Conservation (phyloP, 23 tunicate species). For the Corella eumyota region DNA sequence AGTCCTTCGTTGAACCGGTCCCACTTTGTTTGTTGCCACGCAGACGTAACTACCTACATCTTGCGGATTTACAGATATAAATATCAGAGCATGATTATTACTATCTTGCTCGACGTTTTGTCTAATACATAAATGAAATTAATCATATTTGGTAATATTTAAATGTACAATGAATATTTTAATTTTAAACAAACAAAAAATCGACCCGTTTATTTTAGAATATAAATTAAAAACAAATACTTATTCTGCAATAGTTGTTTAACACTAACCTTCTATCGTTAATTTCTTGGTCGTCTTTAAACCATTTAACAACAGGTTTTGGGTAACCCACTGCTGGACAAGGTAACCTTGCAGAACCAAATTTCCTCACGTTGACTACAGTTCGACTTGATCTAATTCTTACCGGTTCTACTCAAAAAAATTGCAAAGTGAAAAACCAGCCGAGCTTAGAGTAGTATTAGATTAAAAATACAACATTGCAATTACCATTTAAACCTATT, state of each 20-base stretch:
- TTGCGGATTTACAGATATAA: constrained; percentile 16
- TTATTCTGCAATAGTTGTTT: no score
- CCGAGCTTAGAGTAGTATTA: no score
- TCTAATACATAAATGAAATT: no score
- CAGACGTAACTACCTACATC: constrained; percentile 48
- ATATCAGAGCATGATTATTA: constrained; percentile 26
- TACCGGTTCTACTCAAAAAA: constrained; percentile 8
- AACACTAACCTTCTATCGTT: not conserved
- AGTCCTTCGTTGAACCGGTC: constrained; percentile 5
- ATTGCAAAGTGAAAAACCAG: not conserved
- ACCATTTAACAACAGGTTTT: constrained; percentile 32
- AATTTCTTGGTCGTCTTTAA: constrained; percentile 19
- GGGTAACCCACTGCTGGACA: constrained; percentile 47
- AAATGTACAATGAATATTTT: not conserved
- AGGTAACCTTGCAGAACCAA: constrained; percentile 25
- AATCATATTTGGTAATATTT: no score
- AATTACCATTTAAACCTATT: no score
- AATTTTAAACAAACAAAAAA: no score
- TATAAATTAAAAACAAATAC: no score
- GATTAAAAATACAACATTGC: not conserved
- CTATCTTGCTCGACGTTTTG: no score
- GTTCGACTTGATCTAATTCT: constrained; percentile 28
- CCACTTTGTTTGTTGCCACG: constrained; percentile 38
- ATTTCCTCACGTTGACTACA: constrained; percentile 5
- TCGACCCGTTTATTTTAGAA: no score